phyloP scores from a whole-genome alignment of 2,888 invertebrate genomes.

The Eupithecia tripunctaria region DNA sequence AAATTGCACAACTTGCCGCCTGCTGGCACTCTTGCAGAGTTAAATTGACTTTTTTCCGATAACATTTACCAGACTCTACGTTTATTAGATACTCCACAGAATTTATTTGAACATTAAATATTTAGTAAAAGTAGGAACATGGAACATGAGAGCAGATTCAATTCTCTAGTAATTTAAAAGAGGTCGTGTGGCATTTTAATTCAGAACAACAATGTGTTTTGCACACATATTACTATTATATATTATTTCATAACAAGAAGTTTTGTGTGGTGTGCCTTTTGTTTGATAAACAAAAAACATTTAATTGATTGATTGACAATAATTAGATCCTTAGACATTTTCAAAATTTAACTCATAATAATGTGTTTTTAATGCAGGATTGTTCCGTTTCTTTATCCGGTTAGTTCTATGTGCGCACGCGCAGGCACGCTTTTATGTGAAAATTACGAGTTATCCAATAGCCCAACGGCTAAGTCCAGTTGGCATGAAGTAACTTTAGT shows the following conservation, averaged over 20 bases:
- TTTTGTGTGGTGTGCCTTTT: background rate
- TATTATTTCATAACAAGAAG: background rate
- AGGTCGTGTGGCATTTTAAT: background rate
- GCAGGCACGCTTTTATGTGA: background rate
- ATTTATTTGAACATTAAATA: background rate
- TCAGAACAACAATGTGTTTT: background rate
- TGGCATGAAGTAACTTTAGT: background rate
- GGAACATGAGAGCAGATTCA: background rate
- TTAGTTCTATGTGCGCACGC: too few relatives aligned
- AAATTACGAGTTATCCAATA: background rate
- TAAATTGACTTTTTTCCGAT: slow-evolving; percentile 14
- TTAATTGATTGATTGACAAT: background rate
- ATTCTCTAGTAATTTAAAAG: background rate
- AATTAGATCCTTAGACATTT: background rate
- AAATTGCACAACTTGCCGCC: slow-evolving; percentile 11
- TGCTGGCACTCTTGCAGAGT: background rate
- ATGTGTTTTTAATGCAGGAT: too few relatives aligned
- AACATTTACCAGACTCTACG: slow-evolving; percentile 7
- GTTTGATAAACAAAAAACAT: background rate
- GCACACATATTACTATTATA: background rate
- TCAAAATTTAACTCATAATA: background rate
- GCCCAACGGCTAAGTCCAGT: background rate
- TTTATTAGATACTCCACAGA: slow-evolving; percentile 1
- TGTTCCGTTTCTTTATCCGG: too few relatives aligned
- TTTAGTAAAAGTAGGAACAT: background rate